phyloP scores from a whole-genome alignment of 2,113 vertebrate genomes.

The Mesitornis unicolor region DNA sequence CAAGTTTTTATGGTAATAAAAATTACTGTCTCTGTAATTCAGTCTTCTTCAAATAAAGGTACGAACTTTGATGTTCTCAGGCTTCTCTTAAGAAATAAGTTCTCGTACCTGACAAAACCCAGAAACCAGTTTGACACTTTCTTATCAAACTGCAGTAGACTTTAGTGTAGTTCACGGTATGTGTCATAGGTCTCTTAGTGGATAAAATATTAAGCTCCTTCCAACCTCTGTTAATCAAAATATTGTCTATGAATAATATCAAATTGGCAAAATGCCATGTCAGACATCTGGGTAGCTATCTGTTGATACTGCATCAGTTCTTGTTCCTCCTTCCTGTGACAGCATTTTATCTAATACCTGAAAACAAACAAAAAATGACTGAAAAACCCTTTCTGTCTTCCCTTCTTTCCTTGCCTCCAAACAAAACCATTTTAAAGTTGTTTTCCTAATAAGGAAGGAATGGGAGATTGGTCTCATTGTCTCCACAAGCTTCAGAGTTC shows the following conservation, averaged over 20 bases:
- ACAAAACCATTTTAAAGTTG: background rate
- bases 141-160: background rate
- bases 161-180: background rate
- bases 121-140: background rate
- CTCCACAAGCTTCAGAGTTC: background rate
- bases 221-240: background rate
- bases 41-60: background rate
- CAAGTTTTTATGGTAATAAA: background rate
- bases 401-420: background rate
- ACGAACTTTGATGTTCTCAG: background rate
- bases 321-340: background rate
- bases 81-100: background rate
- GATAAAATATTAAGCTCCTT: slow-evolving; percentile 12
- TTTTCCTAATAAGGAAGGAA: background rate
- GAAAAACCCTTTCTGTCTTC: fast-evolving
- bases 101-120: background rate
- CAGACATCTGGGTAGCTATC: background rate
- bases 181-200: background rate
- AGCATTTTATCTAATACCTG: background rate
- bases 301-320: background rate
- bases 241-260: background rate
- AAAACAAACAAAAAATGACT: background rate
- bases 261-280: background rate
- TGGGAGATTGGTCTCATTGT: background rate
- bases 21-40: background rate